These are phyloP conservation scores for Lethocerus indicus DNA, from an alignment of 1,140 invertebrate genomes.

Conservation along the genomic window DNA sequence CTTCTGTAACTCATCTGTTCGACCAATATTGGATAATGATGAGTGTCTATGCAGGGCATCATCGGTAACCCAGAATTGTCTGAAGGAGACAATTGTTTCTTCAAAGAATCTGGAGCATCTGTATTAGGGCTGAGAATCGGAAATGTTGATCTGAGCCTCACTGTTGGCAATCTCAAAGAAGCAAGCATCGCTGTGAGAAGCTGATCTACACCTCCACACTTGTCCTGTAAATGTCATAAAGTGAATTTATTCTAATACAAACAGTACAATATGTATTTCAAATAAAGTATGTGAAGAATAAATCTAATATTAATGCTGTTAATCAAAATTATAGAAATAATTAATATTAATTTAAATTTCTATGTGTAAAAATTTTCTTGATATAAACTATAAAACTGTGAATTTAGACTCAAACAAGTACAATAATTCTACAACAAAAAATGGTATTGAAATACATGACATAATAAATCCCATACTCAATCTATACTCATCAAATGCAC, in stretches of 20 bases:
- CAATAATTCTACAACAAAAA: too few species aligned
- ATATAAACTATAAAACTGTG: too few species aligned
- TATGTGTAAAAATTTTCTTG: too few species aligned
- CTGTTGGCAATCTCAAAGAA: slow-evolving; percentile 57
- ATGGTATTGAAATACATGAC: too few species aligned
- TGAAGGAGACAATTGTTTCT: slow-evolving; percentile 41
- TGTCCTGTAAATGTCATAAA: slow-evolving; percentile 15
- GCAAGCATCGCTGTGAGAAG: slow-evolving; percentile 65
- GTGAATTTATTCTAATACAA: not conserved
- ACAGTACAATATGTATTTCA: too few species aligned
- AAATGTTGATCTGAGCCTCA: slow-evolving; percentile 60
- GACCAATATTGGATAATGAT: slow-evolving; percentile 62
- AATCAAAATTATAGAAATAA: too few species aligned
- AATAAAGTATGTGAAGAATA: too few species aligned
- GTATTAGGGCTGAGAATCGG: slow-evolving; percentile 35
- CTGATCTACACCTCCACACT: slow-evolving; percentile 31
- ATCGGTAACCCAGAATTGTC: slow-evolving; percentile 50
- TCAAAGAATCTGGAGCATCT: slow-evolving; percentile 24
- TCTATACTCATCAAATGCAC: too few species aligned
- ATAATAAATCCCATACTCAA: too few species aligned
- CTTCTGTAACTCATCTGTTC: slow-evolving; percentile 65
- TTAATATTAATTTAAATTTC: too few species aligned
- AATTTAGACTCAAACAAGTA: too few species aligned
- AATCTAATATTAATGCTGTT: too few species aligned
- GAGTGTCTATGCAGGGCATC: slow-evolving; percentile 48